These are phyloP conservation scores for Cheirogaleus medius DNA, from an alignment of 2,113 vertebrate genomes.

Conservation along the genomic window DNA sequence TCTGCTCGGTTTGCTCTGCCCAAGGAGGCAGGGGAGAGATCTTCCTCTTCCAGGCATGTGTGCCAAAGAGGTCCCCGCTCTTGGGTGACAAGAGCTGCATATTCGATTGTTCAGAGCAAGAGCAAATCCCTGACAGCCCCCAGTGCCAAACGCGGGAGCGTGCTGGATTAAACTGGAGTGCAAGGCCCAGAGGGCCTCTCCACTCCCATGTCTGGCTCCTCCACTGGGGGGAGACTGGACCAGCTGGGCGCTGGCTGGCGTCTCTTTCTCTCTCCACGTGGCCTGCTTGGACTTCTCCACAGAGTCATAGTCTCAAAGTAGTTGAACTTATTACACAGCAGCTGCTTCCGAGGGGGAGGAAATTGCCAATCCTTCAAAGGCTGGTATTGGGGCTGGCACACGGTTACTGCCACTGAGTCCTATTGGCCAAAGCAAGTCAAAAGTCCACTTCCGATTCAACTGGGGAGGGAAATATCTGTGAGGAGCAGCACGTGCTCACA, in stretches of 20 bases:
- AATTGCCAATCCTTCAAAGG: too few relatives aligned
- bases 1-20: neutral
- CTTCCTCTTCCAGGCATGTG: neutral
- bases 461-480: accelerated
- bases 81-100: accelerated
- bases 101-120: neutral
- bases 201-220: accelerated
- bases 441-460: neutral
- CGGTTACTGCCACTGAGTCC: accelerated
- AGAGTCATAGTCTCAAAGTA: neutral
- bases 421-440: neutral
- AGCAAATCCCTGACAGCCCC: neutral
- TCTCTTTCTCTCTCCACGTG: neutral
- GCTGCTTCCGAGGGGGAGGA: neutral
- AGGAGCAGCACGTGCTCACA: accelerated
- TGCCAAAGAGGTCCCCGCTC: accelerated
- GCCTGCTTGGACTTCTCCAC: neutral
- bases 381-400: neutral
- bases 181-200: neutral
- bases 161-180: too few relatives aligned
- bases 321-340: neutral
- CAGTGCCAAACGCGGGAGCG: accelerated
- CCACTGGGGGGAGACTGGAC: neutral
- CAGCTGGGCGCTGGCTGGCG: neutral
- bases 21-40: neutral